Percentiles rank a stretch among this genome's conserved stretches.
Conservation (phyloP, 2,113 vertebrate species). For the Oophaga pumilio region DNA sequence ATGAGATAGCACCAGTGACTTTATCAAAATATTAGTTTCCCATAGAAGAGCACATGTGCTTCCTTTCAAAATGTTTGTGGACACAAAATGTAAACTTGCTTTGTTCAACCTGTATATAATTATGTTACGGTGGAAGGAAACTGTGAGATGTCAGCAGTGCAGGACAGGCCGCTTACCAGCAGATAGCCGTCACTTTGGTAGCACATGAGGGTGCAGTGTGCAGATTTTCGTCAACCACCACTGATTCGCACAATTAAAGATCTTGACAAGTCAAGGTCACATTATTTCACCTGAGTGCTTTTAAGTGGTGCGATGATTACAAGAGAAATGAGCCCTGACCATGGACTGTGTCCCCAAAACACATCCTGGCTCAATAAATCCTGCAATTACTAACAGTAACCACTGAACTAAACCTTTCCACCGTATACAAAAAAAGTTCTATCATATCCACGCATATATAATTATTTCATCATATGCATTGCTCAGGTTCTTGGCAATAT, state of each 20-base stretch:
- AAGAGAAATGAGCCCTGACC: constrained; percentile 23
- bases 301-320: constrained; percentile 12
- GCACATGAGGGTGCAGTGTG: constrained; percentile 10
- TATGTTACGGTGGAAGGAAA: constrained; percentile 5
- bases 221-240: constrained; percentile 5
- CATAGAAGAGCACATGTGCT: constrained; percentile 4
- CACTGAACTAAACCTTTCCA: neutral
- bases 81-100: neutral
- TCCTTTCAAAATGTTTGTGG: neutral
- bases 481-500: neutral
- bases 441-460: neutral
- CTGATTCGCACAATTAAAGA: neutral
- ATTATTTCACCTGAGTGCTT: constrained; percentile 33
- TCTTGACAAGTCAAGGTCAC: constrained; percentile 27
- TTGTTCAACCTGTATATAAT: constrained; percentile 8
- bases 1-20: neutral
- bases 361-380: neutral
- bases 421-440: neutral
- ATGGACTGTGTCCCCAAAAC: constrained; percentile 22
- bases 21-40: constrained; percentile 22
- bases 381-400: neutral
- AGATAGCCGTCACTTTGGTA: constrained; percentile 16
- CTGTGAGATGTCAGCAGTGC: constrained; percentile 1
- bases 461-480: neutral
- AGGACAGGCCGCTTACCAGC: neutral